Evolutionary conservation across 2,797 vertebrate species (phyloP).

Genomic region (Hylomyscus alleni): DNA sequence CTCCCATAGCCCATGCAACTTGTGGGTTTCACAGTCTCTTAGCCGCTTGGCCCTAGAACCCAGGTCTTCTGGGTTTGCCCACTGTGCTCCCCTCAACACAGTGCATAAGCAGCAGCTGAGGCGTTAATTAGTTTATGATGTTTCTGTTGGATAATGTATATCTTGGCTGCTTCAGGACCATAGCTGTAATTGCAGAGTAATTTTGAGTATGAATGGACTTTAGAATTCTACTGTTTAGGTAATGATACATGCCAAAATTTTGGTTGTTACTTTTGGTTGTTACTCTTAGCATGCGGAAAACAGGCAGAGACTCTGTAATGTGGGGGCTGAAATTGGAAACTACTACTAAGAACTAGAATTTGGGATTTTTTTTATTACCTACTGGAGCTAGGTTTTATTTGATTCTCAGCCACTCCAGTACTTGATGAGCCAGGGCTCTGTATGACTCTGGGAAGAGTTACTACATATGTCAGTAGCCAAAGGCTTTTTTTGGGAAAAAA

Average conservation of each 20-base stretch:
- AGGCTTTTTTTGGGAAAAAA: not conserved
- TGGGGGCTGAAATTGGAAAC: not conserved
- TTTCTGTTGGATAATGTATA: not conserved
- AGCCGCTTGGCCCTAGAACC: not conserved
- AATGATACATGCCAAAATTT: not conserved
- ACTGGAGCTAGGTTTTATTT: not conserved
- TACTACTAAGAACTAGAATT: not conserved
- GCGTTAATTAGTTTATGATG: not conserved
- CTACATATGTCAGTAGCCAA: not conserved
- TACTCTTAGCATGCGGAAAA: not conserved
- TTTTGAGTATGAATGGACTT: constrained; percentile 38
- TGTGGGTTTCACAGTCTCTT: not conserved
- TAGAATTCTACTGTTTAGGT: constrained; percentile 6
- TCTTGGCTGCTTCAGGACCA: not conserved
- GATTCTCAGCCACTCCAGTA: not conserved
- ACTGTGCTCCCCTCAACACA: not conserved
- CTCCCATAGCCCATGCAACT: not conserved
- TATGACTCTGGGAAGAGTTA: not conserved
- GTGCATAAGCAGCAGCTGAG: not conserved
- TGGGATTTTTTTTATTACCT: not conserved
- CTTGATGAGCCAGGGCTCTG: not conserved
- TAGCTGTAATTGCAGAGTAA: not conserved
- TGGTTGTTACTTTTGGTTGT: not conserved
- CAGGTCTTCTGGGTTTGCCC: not conserved
- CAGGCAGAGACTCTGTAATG: not conserved